Conservation (phyloP, 2,888 invertebrate species). For the Pollenia labialis region DNA sequence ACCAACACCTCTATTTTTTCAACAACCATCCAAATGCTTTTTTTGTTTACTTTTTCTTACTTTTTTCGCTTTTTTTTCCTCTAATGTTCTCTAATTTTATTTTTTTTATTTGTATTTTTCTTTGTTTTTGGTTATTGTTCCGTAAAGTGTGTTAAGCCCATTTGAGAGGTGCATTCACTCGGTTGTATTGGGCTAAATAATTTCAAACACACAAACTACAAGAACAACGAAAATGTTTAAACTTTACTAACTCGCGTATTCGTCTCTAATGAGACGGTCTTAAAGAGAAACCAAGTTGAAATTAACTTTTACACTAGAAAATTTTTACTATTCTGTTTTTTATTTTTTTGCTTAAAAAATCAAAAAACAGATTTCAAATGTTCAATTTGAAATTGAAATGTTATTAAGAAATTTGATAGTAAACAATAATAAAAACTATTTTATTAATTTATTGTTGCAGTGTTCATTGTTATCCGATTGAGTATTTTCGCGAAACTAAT, state of each 20-base stretch:
- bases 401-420: conserved; percentile 39
- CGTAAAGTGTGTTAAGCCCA: conserved; percentile 55
- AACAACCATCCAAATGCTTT: conserved; percentile 29
- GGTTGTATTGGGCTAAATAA: conserved; percentile 15
- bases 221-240: not conserved
- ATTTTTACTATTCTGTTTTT: conserved; percentile 1
- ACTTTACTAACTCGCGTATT: conserved; percentile 35
- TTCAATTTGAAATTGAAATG: conserved; percentile 31
- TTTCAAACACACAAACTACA: conserved; percentile 30
- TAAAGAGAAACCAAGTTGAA: conserved; percentile 35
- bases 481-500: conserved; percentile 51
- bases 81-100: conserved; percentile 44
- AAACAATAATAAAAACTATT: conserved; percentile 24
- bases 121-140: conserved; percentile 46
- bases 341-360: not conserved
- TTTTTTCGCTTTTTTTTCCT: conserved; percentile 26
- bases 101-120: conserved; percentile 23
- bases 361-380: not conserved
- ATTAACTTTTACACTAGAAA: conserved; percentile 3
- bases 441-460: conserved; percentile 3
- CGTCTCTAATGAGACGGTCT: conserved; percentile 25
- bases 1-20: conserved; percentile 36
- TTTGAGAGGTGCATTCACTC: conserved; percentile 49
- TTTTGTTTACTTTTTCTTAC: conserved; percentile 15
- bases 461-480: conserved; percentile 17